These are phyloP conservation scores for Microcebus griseorufus DNA, from an alignment of 2,113 vertebrate species.

Conservation along the genomic window DNA sequence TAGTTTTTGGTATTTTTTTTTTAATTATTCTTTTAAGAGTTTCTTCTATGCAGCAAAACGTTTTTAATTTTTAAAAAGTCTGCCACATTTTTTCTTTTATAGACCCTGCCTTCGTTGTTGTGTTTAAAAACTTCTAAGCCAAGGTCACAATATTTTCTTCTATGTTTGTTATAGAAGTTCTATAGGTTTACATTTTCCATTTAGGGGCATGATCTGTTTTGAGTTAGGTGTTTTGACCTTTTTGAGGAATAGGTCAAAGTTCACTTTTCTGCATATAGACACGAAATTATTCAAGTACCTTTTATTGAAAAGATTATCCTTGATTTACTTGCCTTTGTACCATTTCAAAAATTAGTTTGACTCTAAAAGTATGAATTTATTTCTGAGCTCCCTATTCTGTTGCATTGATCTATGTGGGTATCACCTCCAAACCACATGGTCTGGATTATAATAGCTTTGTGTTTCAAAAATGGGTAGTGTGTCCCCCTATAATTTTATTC, in stretches of 20 bases:
- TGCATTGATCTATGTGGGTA: background rate
- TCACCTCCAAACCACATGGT: background rate
- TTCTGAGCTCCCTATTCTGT: background rate
- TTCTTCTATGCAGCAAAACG: background rate
- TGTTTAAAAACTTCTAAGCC: background rate
- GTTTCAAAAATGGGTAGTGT: background rate
- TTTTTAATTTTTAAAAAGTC: background rate
- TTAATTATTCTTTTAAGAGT: background rate
- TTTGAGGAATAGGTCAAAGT: background rate
- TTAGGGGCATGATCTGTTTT: background rate
- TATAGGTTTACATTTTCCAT: background rate
- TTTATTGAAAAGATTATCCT: background rate
- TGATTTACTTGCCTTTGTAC: background rate
- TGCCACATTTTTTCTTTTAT: background rate
- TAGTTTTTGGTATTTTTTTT: background rate
- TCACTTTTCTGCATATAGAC: background rate
- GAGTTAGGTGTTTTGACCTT: background rate
- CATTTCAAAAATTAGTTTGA: background rate
- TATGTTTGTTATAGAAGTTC: background rate
- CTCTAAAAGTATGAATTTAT: background rate
- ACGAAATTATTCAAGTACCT: background rate
- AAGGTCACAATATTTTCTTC: background rate
- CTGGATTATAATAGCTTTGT: background rate
- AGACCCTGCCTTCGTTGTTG: background rate
- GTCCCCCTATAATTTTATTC: background rate